Percentiles rank a stretch among this genome's conserved stretches.
These are phyloP conservation scores for Emys orbicularis DNA, from an alignment of 2,797 vertebrate species.

Conservation along the genomic window DNA sequence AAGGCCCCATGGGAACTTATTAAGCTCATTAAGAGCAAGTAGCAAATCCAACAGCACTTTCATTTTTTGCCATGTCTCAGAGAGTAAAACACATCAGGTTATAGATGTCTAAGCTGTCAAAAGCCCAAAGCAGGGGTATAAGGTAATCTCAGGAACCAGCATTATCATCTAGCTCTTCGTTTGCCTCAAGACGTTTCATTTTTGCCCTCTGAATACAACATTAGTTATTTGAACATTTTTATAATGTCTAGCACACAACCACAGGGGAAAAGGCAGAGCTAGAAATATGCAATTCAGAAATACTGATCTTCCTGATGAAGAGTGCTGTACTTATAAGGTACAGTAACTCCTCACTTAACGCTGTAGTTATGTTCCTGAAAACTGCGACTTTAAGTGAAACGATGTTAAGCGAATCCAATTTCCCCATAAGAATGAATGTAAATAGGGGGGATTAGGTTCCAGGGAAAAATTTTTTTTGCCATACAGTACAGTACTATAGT, in stretches of 20 bases:
- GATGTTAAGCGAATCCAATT: too few relatives aligned
- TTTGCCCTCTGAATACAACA: background rate
- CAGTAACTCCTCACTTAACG: background rate
- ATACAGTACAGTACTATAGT: too few relatives aligned
- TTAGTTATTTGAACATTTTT: background rate
- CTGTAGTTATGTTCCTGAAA: too few relatives aligned
- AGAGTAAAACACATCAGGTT: background rate
- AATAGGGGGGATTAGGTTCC: too few relatives aligned
- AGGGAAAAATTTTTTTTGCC: too few relatives aligned
- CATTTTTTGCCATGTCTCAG: background rate
- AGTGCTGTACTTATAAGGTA: background rate
- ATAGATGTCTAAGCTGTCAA: background rate
- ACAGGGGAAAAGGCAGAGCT: background rate
- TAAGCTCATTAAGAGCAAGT: slow-evolving; percentile 22
- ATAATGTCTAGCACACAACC: background rate
- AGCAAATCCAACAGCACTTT: background rate
- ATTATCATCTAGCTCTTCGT: background rate
- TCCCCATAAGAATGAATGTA: too few relatives aligned
- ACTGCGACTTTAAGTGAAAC: too few relatives aligned
- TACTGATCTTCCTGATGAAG: fast-evolving
- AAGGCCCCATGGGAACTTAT: background rate
- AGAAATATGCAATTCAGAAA: background rate
- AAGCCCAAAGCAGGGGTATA: background rate
- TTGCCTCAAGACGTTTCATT: background rate
- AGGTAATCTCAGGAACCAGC: background rate